A percentile compares a stretch with the other conserved stretches of the same genome.
Evolutionary conservation across 2,797 vertebrate genomes (phyloP).

Genomic region (Chrosomus eos): DNA sequence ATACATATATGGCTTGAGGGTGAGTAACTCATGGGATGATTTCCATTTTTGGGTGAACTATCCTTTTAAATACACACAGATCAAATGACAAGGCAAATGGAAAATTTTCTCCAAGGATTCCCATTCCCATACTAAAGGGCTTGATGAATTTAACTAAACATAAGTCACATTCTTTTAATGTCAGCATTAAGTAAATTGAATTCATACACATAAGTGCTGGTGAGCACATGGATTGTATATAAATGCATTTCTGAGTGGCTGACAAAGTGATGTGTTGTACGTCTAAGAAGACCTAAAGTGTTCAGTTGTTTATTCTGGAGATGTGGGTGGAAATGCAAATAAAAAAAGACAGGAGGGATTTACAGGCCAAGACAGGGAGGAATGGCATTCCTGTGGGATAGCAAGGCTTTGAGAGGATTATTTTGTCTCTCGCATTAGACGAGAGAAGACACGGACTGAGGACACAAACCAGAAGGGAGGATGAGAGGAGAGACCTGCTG

Average conservation of each 20-base stretch:
- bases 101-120: neutral
- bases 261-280: neutral
- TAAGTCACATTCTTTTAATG: constrained; percentile 12
- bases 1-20: no score
- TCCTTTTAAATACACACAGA: no score
- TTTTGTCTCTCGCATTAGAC: constrained; percentile 52
- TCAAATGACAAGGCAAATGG: neutral
- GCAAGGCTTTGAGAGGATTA: constrained; percentile 63
- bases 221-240: neutral
- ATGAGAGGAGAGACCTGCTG: constrained; percentile 23
- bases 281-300: constrained; percentile 11
- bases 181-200: neutral
- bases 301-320: constrained; percentile 14
- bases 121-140: neutral
- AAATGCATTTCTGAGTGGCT: neutral
- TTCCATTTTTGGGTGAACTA: no score
- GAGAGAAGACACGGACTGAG: constrained; percentile 22
- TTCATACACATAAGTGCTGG: neutral
- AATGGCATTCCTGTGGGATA: constrained; percentile 14
- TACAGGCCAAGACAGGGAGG: constrained; percentile 23
- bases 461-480: neutral
- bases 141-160: neutral
- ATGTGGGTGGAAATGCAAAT: constrained; percentile 34
- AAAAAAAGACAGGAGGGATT: constrained; percentile 32
- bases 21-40: no score